These are phyloP conservation scores for Pseudorasbora parva DNA, from an alignment of 2,113 vertebrate genomes.

Conservation along the genomic window DNA sequence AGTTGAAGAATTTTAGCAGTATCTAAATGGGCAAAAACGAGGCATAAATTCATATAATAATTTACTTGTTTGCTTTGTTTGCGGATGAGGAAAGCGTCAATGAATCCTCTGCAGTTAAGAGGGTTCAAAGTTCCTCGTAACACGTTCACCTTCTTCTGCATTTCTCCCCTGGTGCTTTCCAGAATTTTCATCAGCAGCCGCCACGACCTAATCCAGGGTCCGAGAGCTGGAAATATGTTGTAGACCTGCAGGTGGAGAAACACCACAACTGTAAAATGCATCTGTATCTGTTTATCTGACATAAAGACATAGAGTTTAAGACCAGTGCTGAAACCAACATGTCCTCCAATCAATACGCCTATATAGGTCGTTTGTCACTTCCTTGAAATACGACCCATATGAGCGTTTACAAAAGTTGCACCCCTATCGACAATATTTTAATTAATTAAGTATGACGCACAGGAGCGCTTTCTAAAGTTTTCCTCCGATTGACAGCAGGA, in stretches of 20 bases:
- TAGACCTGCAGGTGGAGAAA: slow-evolving; percentile 64
- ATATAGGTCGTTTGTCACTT: no score
- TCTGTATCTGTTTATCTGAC: not conserved
- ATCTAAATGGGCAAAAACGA: no score
- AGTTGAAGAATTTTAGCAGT: no score
- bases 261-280: not conserved
- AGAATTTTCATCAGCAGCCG: slow-evolving; percentile 8
- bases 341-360: no score
- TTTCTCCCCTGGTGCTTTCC: not conserved
- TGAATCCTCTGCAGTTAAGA: slow-evolving; percentile 59
- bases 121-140: slow-evolving; percentile 67
- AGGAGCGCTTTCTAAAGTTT: no score
- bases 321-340: no score
- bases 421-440: no score
- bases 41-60: not conserved
- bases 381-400: no score
- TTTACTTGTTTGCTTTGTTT: slow-evolving; percentile 55
- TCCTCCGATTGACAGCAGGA: no score
- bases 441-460: no score
- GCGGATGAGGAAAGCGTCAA: slow-evolving; percentile 68
- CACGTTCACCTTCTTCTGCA: slow-evolving; percentile 31
- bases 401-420: no score
- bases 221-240: slow-evolving; percentile 69
- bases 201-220: slow-evolving; percentile 58
- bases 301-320: not conserved